Percentiles rank a stretch among this genome's conserved stretches.
These are phyloP conservation scores for Callospermophilus lateralis DNA, from an alignment of 2,113 vertebrate genomes.

Conservation along the genomic window DNA sequence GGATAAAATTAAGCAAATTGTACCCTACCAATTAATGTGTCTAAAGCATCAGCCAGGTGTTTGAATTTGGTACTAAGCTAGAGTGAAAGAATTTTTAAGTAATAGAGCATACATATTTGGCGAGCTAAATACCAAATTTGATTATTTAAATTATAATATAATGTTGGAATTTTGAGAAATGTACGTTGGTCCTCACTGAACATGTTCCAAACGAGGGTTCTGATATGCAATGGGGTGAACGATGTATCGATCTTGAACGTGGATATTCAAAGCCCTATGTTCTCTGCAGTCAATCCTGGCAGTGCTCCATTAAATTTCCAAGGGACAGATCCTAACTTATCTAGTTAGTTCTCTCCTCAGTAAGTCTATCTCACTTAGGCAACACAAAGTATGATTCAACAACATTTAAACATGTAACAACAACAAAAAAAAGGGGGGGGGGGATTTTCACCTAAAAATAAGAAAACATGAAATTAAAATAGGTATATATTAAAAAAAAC, in stretches of 20 bases:
- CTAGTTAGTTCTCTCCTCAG: not conserved
- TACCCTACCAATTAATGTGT: slow-evolving; percentile 63
- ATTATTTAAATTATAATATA: slow-evolving; percentile 45
- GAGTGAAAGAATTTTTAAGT: slow-evolving; percentile 55
- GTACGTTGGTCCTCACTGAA: slow-evolving; percentile 18
- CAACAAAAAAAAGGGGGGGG: not conserved
- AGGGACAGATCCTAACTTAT: not conserved
- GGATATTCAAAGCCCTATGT: not conserved
- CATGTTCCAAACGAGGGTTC: not conserved
- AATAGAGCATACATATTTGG: not conserved
- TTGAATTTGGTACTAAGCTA: slow-evolving; percentile 29
- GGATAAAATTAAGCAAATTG: not conserved
- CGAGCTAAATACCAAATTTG: slow-evolving; percentile 28
- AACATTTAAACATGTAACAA: slow-evolving; percentile 30
- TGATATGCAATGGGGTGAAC: not conserved
- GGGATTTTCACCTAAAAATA: not conserved
- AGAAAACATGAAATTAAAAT: not conserved
- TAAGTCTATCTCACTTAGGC: not conserved
- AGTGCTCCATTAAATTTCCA: not conserved
- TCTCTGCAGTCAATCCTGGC: not conserved
- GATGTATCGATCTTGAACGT: not conserved
- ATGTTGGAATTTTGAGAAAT: slow-evolving; percentile 53
- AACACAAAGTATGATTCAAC: slow-evolving; percentile 21
- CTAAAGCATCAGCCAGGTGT: not conserved
- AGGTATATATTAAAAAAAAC: not conserved